A percentile compares a stretch with the other conserved stretches of the same genome.
These are phyloP conservation scores for Penaeus indicus DNA, from an alignment of 1,140 invertebrate genomes.

Conservation along the genomic window DNA sequence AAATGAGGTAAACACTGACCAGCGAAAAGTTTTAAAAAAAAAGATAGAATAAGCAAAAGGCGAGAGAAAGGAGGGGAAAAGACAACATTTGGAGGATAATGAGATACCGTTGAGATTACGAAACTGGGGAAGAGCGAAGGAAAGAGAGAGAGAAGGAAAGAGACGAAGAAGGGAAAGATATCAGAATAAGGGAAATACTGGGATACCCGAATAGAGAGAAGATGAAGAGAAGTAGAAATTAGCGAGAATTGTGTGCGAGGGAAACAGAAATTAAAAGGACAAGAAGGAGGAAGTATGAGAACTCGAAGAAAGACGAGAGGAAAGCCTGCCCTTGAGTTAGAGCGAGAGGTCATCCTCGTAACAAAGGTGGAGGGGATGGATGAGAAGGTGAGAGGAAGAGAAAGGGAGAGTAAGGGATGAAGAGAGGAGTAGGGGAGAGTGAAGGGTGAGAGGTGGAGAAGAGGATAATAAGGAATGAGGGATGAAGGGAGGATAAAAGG, in stretches of 20 bases:
- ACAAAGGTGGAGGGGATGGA: no score
- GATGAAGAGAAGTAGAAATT: neutral
- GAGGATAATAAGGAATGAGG: neutral
- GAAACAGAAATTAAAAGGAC: neutral
- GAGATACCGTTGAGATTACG: neutral
- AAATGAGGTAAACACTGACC: neutral
- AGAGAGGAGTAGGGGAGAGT: neutral
- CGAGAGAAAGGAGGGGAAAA: neutral
- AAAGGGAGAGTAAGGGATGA: neutral
- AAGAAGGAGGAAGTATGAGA: conserved; percentile 11
- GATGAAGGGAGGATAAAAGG: neutral
- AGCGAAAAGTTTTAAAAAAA: neutral
- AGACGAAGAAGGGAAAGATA: conserved; percentile 7
- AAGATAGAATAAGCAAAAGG: neutral
- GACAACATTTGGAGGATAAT: neutral
- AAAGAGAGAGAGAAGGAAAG: conserved; percentile 41
- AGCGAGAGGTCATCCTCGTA: no score
- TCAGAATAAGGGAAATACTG: conserved; percentile 6
- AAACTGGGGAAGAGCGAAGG: neutral
- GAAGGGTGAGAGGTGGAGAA: neutral
- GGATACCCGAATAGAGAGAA: neutral
- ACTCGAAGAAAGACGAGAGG: neutral
- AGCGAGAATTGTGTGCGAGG: neutral
- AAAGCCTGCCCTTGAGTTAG: no score
- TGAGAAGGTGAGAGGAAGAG: no score